Percentiles rank a stretch among this genome's conserved stretches.
phyloP scores from a whole-genome alignment of 2,888 invertebrate species.

The Eilema caniola region DNA sequence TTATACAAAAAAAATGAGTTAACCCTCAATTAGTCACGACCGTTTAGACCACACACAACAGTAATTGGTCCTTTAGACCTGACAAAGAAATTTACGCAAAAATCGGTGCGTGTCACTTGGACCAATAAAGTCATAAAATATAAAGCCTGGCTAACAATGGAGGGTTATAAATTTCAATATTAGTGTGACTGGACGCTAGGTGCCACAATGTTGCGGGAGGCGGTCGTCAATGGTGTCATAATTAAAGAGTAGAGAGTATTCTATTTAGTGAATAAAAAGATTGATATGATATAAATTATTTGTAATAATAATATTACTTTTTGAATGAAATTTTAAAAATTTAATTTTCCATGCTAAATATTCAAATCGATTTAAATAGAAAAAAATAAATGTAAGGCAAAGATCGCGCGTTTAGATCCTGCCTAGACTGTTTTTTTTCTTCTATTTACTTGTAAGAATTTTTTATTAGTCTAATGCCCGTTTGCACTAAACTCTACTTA shows the following conservation, averaged over 20 bases:
- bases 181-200: slow-evolving; percentile 60
- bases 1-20: slow-evolving; percentile 50
- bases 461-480: too few relatives aligned
- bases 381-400: too few relatives aligned
- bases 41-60: slow-evolving; percentile 56
- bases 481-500: too few relatives aligned
- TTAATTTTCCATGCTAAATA: too few relatives aligned
- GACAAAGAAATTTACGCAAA: slow-evolving; percentile 57
- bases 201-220: slow-evolving; percentile 66
- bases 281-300: background rate
- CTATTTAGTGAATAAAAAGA: background rate
- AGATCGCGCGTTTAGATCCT: too few relatives aligned
- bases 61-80: slow-evolving; percentile 54
- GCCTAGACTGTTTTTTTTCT: too few relatives aligned
- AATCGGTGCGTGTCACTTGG: slow-evolving; percentile 58
- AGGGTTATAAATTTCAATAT: slow-evolving; percentile 78
- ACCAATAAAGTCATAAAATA: slow-evolving; percentile 76
- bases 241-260: background rate
- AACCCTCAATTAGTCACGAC: slow-evolving; percentile 58
- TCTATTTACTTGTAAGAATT: too few relatives aligned
- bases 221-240: slow-evolving; percentile 56
- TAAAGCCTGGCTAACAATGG: slow-evolving; percentile 66
- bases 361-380: too few relatives aligned
- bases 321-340: background rate
- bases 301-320: background rate